Conservation (phyloP, 37 sponge, comb jelly and placozoan species). For the Ephydatia muelleri region DNA sequence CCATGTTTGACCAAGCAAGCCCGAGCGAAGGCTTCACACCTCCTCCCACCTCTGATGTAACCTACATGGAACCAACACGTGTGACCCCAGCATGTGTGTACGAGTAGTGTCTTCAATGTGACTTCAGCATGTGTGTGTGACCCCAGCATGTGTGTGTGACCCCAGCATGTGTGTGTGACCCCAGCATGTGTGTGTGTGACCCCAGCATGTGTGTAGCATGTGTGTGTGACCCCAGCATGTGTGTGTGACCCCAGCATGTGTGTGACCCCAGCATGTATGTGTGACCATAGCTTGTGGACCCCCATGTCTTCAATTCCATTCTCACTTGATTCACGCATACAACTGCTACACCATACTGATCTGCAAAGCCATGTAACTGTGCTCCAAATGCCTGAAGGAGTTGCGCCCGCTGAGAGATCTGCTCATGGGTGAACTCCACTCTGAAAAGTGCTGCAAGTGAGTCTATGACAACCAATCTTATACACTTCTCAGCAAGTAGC, state of each 20-base stretch:
- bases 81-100: too few relatives aligned
- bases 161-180: not conserved
- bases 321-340: constrained; percentile 89
- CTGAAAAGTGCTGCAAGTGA: constrained; percentile 90
- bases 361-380: constrained; percentile 41
- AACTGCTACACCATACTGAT: constrained; percentile 53
- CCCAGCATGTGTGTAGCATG: not conserved
- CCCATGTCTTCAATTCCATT: not conserved
- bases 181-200: not conserved
- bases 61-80: not conserved
- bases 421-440: constrained; percentile 62
- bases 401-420: constrained; percentile 56
- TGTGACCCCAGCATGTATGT: not conserved
- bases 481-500: constrained; percentile 42
- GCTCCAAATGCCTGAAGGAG: constrained; percentile 67
- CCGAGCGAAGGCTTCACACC: constrained; percentile 76
- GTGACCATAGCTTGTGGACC: not conserved
- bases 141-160: too few relatives aligned
- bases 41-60: constrained; percentile 23
- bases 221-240: not conserved
- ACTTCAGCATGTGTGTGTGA: too few relatives aligned
- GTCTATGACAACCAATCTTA: constrained; percentile 83
- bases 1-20: constrained; percentile 74
- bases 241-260: not conserved
- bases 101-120: too few relatives aligned